Base-by-base conservation (phyloP, 1,140 invertebrate species). In the Eupeodes corollae region DNA sequence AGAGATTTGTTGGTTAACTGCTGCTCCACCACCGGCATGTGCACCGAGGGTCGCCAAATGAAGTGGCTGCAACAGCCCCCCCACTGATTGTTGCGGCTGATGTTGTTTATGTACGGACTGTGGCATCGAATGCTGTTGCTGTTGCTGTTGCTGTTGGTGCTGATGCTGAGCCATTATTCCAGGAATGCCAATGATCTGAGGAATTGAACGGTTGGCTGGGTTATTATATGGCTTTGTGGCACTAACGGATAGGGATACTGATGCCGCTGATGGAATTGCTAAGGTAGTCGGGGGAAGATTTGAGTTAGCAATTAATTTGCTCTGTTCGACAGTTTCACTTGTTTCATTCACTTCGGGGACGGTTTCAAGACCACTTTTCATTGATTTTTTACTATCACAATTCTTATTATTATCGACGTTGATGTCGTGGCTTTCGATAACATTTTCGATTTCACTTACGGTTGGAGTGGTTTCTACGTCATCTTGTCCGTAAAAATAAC, bases 81-180 rank as follows among this genome's bases (percentile, higher is more conserved):
- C 21, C 3, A 26, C 9, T 8, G 19, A 31, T 44, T n/a, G 21
- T 44, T 18, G 19, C 46, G 47, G 26, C 30, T 37, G 26, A 2
- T 48, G 49, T 30, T 54, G 52, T 54, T 57, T 57, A 49, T 59
- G 54, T n/a, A 49, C 46, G 18, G 42, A 53, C 14, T 52, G 55
- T 49, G 50, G 40, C 15, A 21, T 12, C 15, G 16, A 12, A 16
- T 21, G 15, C 13, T 57, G 58, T 31, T 53, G 56, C n/a, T 42
- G 52, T 33, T 43, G 53, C 8, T 34, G 49, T 47, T 53, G 49
- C 45, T 30, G 42, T 37, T 56, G 46, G 19, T 39, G 42, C 39
- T 50, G 41, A 11, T 18, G 51, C 35, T 46, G 14, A n/a, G 21
- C 21, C 21, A 26, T 26, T 26, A 26, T 26, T 26, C 21, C 21